A percentile compares a stretch with the other conserved stretches of the same genome.
Evolutionary conservation across 2,113 vertebrate species (phyloP).

Genomic region (Triplophysa tibetana): DNA sequence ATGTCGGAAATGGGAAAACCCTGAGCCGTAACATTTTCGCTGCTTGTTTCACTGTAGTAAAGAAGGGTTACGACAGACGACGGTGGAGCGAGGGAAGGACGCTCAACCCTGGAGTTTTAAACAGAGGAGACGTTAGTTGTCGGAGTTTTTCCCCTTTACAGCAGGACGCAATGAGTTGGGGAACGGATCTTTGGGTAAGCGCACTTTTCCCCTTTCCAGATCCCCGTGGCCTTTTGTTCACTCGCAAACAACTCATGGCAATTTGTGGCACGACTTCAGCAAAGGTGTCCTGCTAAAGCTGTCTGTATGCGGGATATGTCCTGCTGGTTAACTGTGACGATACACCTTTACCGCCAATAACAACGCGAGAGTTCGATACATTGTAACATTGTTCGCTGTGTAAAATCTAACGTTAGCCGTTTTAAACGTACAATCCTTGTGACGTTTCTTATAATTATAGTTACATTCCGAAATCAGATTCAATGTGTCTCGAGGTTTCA

Average conservation of each 20-base stretch:
- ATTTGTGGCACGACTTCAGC: constrained; percentile 1
- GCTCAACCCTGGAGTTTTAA: constrained; percentile 41
- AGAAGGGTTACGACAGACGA: constrained; percentile 41
- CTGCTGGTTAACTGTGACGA: constrained; percentile 9
- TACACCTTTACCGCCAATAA: neutral
- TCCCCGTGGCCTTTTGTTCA: constrained; percentile 28
- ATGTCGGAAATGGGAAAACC: constrained; percentile 31
- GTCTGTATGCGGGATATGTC: neutral
- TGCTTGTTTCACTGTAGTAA: constrained; percentile 39
- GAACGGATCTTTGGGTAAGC: constrained; percentile 65
- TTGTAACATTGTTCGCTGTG: neutral
- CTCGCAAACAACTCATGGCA: constrained; percentile 7
- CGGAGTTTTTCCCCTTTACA: constrained; percentile 33
- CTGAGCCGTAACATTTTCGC: constrained; percentile 35
- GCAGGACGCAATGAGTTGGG: constrained; percentile 59
- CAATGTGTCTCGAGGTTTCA: constrained; percentile 27
- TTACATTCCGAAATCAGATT: neutral
- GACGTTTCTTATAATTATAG: constrained; percentile 14
- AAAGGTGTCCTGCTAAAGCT: constrained; percentile 34
- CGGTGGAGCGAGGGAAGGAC: constrained; percentile 41
- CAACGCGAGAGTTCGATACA: neutral
- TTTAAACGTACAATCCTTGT: neutral
- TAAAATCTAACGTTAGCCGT: neutral
- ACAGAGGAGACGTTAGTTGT: constrained; percentile 38
- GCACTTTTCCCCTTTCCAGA: neutral